Evolutionary conservation across 2,888 invertebrate species (phyloP), one percentile per base, ranked within the genome.

Genomic region (Leucophenga maculata): DNA sequence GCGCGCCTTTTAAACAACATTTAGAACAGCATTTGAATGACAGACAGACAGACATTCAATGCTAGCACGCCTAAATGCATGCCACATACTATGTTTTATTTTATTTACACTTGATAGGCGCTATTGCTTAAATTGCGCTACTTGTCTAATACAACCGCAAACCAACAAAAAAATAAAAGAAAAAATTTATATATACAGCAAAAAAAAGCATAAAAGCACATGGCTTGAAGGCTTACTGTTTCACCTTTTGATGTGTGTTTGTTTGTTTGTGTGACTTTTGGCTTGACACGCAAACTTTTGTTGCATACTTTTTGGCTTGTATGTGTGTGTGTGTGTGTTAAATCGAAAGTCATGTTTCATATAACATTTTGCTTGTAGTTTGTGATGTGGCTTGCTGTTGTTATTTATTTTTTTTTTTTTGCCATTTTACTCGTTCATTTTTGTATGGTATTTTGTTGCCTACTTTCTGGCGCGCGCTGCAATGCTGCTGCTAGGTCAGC

Each of bases 281-380:
- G 62, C 62, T 64, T 64, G 16, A 64, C 62, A 64, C 62, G 62
- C 62, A 64, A 64, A 64, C 62, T 64, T 62, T 64, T 64, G 48
- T 64, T n/a, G 62, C 48, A 46, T 64, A 64, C 48, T 64, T 64
- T 64, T 64, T 46, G 48, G 62, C 4, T 18, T n/a, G 52, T 20
- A 18, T 32, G 57, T 67, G 60, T 20, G 62, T 3, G 2, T n/a
- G 52, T 20, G 54, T 32, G 57, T 67, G 60, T 20, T 44, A 67
- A 57, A 68, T 68, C 68, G 72, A 71, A 77, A 80, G 71, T 82
- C 79, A 77, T 80, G 83, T 82, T 80, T 79, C 75, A 73, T 74
- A 64, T 64, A 22, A 48, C 48, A 64, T 26, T 64, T 48, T 64
- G 22, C 8, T 39, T 39, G 20, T 64, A 48, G 26, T 64, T 64